These are phyloP conservation scores for Tiaroga cobitis DNA, from an alignment of 2,797 vertebrate genomes.

Conservation along the genomic window DNA sequence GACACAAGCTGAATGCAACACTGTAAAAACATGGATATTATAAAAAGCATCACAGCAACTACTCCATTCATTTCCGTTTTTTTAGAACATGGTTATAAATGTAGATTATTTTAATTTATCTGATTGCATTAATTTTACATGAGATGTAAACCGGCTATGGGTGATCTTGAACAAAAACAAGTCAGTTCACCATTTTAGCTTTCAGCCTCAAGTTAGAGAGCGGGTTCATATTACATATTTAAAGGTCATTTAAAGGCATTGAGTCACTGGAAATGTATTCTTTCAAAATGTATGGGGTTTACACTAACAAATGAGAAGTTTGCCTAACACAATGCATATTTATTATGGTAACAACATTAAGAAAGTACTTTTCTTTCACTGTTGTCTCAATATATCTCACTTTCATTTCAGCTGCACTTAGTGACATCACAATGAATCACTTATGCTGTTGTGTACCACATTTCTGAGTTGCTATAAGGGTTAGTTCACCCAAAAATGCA, in stretches of 20 bases:
- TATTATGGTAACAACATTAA: background rate
- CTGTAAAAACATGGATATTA: background rate
- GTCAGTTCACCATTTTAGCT: background rate
- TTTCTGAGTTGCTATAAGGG: background rate
- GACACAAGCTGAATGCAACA: conserved; percentile 9
- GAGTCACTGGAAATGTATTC: background rate
- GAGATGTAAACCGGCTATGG: background rate
- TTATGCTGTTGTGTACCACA: background rate
- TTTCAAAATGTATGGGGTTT: background rate
- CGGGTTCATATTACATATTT: conserved; percentile 8
- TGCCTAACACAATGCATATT: background rate
- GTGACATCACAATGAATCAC: background rate
- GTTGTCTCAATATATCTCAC: background rate
- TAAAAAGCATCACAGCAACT: background rate
- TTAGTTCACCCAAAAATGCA: background rate
- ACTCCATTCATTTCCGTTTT: background rate
- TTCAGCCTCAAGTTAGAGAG: background rate
- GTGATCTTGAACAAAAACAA: conserved; percentile 24
- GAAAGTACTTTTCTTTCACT: background rate
- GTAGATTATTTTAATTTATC: conserved; percentile 11
- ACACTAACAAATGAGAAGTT: background rate
- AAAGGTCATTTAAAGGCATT: conserved; percentile 44
- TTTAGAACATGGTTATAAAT: background rate
- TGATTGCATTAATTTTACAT: conserved; percentile 22
- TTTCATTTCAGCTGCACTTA: background rate